Evolutionary conservation across 2,797 vertebrate species (phyloP).

Genomic region (Aldrovandia affinis): DNA sequence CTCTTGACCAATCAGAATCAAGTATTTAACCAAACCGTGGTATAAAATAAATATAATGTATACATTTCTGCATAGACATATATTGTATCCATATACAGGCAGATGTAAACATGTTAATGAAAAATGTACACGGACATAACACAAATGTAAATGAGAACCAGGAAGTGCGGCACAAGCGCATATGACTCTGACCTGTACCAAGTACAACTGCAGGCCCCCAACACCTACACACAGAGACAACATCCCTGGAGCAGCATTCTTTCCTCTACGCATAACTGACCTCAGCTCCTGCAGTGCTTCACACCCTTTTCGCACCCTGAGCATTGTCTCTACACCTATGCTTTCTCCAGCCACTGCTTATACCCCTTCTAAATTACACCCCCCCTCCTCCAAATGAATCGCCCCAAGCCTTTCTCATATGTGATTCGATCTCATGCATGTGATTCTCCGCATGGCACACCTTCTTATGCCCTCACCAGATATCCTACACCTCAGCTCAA

Average conservation of each 20-base stretch:
- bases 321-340: too few relatives aligned
- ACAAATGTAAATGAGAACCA: too few relatives aligned
- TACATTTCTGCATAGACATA: too few relatives aligned
- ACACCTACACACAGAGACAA: background rate
- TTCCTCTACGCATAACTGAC: too few relatives aligned
- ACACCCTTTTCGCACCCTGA: too few relatives aligned
- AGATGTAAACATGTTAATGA: background rate
- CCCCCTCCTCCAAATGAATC: background rate
- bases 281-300: too few relatives aligned
- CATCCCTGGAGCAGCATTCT: background rate
- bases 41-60: too few relatives aligned
- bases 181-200: background rate
- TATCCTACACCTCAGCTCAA: background rate
- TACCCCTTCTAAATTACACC: background rate
- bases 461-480: background rate
- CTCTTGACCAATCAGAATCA: too few relatives aligned
- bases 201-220: background rate
- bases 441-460: background rate
- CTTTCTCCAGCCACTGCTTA: too few relatives aligned
- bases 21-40: too few relatives aligned
- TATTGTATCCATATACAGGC: background rate
- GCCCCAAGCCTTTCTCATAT: background rate
- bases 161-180: background rate
- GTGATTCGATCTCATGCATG: background rate
- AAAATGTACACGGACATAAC: background rate